Conservation (phyloP, 2,888 invertebrate species). For the Oligia latruncula region DNA sequence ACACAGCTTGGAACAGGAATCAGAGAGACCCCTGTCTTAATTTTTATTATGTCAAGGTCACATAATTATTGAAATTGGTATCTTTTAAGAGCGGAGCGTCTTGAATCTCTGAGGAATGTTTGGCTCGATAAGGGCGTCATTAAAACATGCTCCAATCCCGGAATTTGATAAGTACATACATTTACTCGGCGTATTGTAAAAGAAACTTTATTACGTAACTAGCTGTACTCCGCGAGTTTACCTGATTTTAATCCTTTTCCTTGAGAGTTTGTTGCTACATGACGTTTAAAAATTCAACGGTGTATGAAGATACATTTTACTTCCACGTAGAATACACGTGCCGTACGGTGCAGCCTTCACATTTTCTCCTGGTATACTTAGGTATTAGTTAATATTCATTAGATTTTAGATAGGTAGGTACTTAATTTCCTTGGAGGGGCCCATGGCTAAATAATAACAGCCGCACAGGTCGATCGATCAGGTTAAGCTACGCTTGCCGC, state of each 20-base stretch:
- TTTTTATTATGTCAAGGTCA: constrained; percentile 62
- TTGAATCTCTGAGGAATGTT: constrained; percentile 63
- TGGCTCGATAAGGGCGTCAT: constrained; percentile 67
- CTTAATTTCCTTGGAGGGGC: neutral
- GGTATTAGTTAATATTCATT: neutral
- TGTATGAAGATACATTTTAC: constrained; percentile 5
- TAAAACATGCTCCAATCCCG: constrained; percentile 65
- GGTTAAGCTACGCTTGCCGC: neutral
- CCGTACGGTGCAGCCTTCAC: neutral
- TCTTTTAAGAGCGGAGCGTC: constrained; percentile 66
- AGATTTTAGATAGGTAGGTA: neutral
- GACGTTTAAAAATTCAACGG: constrained; percentile 27
- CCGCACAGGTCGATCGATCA: neutral
- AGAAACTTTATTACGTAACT: constrained; percentile 58
- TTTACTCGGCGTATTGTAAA: constrained; percentile 49
- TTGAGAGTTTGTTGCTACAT: constrained; percentile 21
- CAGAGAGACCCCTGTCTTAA: constrained; percentile 49
- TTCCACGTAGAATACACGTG: neutral
- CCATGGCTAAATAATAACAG: neutral
- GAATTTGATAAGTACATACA: constrained; percentile 63
- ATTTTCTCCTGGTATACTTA: neutral
- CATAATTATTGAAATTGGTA: constrained; percentile 67
- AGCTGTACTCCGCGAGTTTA: constrained; percentile 43
- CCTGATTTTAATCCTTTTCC: constrained; percentile 38
- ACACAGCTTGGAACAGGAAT: constrained; percentile 30